phyloP scores from a whole-genome alignment of 1,140 invertebrate genomes.

The Ctenoplectra terminalis region DNA sequence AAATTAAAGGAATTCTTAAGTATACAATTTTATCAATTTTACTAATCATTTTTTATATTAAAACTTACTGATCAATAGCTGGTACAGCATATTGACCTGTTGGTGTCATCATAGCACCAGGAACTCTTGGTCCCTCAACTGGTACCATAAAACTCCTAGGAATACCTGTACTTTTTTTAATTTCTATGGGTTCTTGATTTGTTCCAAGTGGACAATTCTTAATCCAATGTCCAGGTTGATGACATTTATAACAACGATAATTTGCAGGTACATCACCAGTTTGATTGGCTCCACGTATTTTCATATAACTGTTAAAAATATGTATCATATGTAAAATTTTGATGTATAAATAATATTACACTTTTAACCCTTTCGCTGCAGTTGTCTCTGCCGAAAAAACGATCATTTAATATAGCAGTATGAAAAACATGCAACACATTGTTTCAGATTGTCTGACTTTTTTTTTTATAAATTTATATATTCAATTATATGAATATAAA shows the following conservation, averaged over 20 bases:
- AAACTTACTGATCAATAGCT: conserved; percentile 93
- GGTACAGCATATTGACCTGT: conserved; percentile 96
- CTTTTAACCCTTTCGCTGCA: too few species aligned
- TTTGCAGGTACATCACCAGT: conserved; percentile 93
- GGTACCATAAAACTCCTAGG: conserved; percentile 97
- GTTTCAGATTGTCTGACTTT: too few species aligned
- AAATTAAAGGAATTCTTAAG: not conserved
- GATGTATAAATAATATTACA: not conserved
- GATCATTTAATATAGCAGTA: too few species aligned
- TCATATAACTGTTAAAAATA: conserved; percentile 89
- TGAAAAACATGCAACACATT: too few species aligned
- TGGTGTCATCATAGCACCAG: conserved; percentile 96
- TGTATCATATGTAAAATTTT: conserved; percentile 4
- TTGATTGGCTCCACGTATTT: conserved; percentile 93
- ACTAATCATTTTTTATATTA: conserved; percentile 14
- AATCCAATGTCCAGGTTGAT: conserved; percentile 97
- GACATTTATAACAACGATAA: conserved; percentile 97
- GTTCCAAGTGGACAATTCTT: conserved; percentile 93
- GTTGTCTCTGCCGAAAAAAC: too few species aligned
- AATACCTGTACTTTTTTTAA: conserved; percentile 98
- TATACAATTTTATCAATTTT: conserved; percentile 18
- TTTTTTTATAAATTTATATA: too few species aligned
- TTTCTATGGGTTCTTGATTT: conserved; percentile 88
- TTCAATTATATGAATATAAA: too few species aligned
- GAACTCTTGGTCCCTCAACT: conserved; percentile 93